Evolutionary conservation across 2,113 vertebrate genomes (phyloP).

Genomic region (Prinia subflava): DNA sequence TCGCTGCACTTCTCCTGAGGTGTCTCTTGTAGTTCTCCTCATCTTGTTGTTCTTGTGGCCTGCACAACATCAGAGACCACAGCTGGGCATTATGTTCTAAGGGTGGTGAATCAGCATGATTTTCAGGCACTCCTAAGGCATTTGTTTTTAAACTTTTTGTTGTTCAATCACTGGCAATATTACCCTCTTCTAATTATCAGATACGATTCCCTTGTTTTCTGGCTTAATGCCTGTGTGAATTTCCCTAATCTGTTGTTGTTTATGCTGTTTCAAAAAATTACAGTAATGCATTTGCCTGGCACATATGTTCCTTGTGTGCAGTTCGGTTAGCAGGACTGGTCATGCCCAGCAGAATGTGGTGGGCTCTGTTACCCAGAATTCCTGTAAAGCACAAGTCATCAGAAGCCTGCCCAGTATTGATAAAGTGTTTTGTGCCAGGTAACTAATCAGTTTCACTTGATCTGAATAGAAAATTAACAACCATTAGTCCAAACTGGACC

Average conservation of each 20-base stretch:
- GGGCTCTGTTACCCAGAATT: background rate
- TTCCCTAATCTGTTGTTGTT: background rate
- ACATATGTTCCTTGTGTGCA: accelerated
- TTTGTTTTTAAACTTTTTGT: background rate
- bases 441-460: background rate
- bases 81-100: background rate
- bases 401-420: background rate
- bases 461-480: background rate
- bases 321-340: background rate
- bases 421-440: background rate
- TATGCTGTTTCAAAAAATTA: background rate
- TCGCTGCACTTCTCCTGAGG: background rate
- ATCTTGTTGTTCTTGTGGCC: background rate
- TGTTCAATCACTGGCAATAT: background rate
- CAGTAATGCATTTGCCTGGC: background rate
- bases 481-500: background rate
- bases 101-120: background rate
- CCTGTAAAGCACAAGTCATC: background rate
- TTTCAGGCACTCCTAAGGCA: background rate
- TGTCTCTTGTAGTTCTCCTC: background rate
- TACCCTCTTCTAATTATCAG: background rate
- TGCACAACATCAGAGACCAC: background rate
- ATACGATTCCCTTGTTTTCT: background rate
- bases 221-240: background rate
- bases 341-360: background rate